Base-by-base conservation (phyloP, 2,797 vertebrate species). In the Sebastes cheni region DNA sequence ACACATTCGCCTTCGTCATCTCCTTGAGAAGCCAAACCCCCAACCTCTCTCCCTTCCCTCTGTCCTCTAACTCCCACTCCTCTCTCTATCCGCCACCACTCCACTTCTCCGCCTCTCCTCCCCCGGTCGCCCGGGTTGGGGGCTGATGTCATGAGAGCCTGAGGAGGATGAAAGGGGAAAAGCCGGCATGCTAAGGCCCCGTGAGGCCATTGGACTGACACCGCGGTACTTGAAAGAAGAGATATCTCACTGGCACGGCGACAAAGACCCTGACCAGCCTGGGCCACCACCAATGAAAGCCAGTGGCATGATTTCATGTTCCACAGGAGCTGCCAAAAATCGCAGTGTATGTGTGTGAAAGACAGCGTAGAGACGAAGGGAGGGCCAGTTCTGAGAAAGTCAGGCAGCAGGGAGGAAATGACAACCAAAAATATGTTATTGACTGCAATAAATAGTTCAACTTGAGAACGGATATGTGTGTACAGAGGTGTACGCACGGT, bases 251-350 rank as follows among this genome's bases (percentile, higher is more conserved):
- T 93, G 93, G 93, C 92, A 90, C 67, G 1, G 77, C 58, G 88
- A 91, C 92, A 94, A 90, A 91, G 84, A 83, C 83, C 60, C 80
- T 20, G 30, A 82, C 79, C 59, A 60, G 77, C 59, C 76, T 8
- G 84, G 55, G 85, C 65, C 65, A 23, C 84, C 80, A 76, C 83
- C 85, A 76, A 59, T 81, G 82, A 83, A 81, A 81, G 85, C 85
- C 87, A 59, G 81, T 70, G 88, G 74, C 89, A 90, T 88, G 90
- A 93, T 91, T 93, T 90, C 90, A 92, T 91, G 91, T 94, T 95
- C 90, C 91, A 92, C 76, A 66, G 69, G 36, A 60, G 87, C 85
- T 87, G 89, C 92, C 91, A 93, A 90, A 76, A 79, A 85, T 62
- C 23, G 80, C 79, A 73, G 76, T 36, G 81, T 30, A 81, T 92